Evolutionary conservation across 1,140 invertebrate species (phyloP).

Genomic region (Nomia melanderi): DNA sequence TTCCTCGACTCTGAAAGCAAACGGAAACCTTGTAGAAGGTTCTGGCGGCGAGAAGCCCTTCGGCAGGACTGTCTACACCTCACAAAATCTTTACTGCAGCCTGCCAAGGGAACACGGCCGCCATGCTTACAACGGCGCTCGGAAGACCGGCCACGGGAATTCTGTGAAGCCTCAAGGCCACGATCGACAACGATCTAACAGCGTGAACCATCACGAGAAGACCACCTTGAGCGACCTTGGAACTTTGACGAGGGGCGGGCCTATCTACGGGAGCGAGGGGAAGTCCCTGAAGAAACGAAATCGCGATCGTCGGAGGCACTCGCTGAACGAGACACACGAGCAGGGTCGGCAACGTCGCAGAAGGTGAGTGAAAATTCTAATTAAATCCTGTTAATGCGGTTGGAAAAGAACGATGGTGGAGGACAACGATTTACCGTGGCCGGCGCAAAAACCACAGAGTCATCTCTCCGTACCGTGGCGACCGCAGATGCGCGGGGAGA

Average conservation of each 20-base stretch:
- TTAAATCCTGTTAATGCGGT: slow-evolving; percentile 3
- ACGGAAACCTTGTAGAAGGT: slow-evolving; percentile 37
- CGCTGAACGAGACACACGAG: slow-evolving; percentile 72
- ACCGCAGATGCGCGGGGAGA: slow-evolving; percentile 25
- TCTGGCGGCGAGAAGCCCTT: slow-evolving; percentile 68
- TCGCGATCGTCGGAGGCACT: slow-evolving; percentile 73
- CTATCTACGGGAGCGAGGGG: slow-evolving; percentile 73
- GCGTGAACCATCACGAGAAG: slow-evolving; percentile 68
- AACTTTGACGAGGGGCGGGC: slow-evolving; percentile 67
- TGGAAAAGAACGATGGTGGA: neutral
- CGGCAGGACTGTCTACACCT: slow-evolving; percentile 63
- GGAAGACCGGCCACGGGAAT: slow-evolving; percentile 61
- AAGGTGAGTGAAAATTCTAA: slow-evolving; percentile 67
- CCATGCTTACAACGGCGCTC: slow-evolving; percentile 57
- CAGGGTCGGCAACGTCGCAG: slow-evolving; percentile 67
- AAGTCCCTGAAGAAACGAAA: slow-evolving; percentile 71
- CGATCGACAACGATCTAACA: slow-evolving; percentile 62
- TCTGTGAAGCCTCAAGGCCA: slow-evolving; percentile 57
- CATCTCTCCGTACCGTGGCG: slow-evolving; percentile 7
- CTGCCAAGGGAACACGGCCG: slow-evolving; percentile 71
- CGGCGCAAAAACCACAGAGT: slow-evolving; percentile 16
- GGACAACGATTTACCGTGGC: slow-evolving; percentile 32
- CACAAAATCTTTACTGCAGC: slow-evolving; percentile 77
- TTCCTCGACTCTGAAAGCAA: slow-evolving; percentile 39
- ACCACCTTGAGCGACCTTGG: slow-evolving; percentile 58